phyloP scores from a whole-genome alignment of 2,113 vertebrate genomes.

The Pachypanchax playfairii region DNA sequence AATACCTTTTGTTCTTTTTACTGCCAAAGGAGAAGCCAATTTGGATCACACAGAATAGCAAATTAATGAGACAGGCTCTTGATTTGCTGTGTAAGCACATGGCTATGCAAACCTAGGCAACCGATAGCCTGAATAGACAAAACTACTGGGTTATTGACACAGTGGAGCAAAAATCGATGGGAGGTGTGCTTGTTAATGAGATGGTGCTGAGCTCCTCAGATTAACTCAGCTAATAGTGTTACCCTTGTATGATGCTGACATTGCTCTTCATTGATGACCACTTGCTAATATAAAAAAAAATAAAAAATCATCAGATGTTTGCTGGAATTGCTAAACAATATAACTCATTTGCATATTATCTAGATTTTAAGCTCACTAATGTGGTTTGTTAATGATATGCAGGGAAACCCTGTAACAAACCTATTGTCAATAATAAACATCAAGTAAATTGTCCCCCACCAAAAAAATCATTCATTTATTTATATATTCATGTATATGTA shows the following conservation, averaged over 20 bases:
- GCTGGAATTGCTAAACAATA: background rate
- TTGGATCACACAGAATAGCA: constrained; percentile 15
- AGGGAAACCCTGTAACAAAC: too few relatives aligned
- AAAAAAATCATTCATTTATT: too few relatives aligned
- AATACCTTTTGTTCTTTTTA: background rate
- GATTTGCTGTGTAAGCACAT: constrained; percentile 64
- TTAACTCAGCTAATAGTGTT: constrained; percentile 51
- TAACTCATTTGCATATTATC: background rate
- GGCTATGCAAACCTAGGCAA: constrained; percentile 55
- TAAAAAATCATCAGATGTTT: constrained; percentile 7
- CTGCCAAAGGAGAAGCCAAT: constrained; percentile 15
- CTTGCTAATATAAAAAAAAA: constrained; percentile 27
- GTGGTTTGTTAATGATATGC: too few relatives aligned
- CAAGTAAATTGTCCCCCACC: too few relatives aligned
- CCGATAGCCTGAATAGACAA: constrained; percentile 68
- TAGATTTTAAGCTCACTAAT: background rate
- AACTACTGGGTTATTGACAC: constrained; percentile 66
- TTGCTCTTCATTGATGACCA: constrained; percentile 29
- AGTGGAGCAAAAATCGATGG: constrained; percentile 62
- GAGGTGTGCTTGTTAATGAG: constrained; percentile 60
- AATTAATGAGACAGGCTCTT: constrained; percentile 53
- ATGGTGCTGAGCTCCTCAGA: constrained; percentile 36
- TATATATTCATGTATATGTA: too few relatives aligned
- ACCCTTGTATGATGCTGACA: constrained; percentile 43
- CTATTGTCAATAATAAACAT: too few relatives aligned